A percentile compares a stretch with the other conserved stretches of the same genome.
These are phyloP conservation scores for Capreolus pygargus DNA, from an alignment of 2,113 vertebrate species.

Conservation along the genomic window DNA sequence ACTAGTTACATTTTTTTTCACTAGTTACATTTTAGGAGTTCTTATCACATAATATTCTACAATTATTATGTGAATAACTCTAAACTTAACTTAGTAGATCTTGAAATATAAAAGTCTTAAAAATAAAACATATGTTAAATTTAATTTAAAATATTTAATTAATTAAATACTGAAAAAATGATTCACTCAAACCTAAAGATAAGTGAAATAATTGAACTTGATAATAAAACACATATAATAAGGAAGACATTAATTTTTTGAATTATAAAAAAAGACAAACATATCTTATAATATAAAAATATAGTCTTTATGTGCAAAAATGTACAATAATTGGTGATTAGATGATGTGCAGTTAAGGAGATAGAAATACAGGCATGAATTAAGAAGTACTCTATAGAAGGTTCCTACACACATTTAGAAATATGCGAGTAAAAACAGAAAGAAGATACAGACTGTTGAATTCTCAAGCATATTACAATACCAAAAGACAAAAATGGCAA, in stretches of 20 bases:
- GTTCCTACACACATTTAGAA: neutral
- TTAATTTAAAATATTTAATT: neutral
- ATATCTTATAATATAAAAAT: neutral
- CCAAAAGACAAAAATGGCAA: neutral
- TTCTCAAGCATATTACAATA: neutral
- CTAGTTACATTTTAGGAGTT: neutral
- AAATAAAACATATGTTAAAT: neutral
- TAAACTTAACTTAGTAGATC: neutral
- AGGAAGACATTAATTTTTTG: neutral
- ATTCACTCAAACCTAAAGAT: neutral
- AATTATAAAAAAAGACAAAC: neutral
- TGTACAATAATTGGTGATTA: neutral
- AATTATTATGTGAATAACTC: neutral
- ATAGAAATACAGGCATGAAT: neutral
- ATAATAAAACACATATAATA: neutral
- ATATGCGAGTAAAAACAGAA: neutral
- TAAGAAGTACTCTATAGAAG: neutral
- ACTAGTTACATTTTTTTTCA: neutral
- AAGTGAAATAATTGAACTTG: neutral
- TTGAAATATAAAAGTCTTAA: neutral
- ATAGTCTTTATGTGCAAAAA: neutral
- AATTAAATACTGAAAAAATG: neutral
- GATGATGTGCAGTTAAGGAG: neutral
- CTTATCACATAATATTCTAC: neutral
- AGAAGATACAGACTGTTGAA: neutral